Conservation (phyloP, 2,797 vertebrate species). For the Pseudopleuronectes americanus region DNA sequence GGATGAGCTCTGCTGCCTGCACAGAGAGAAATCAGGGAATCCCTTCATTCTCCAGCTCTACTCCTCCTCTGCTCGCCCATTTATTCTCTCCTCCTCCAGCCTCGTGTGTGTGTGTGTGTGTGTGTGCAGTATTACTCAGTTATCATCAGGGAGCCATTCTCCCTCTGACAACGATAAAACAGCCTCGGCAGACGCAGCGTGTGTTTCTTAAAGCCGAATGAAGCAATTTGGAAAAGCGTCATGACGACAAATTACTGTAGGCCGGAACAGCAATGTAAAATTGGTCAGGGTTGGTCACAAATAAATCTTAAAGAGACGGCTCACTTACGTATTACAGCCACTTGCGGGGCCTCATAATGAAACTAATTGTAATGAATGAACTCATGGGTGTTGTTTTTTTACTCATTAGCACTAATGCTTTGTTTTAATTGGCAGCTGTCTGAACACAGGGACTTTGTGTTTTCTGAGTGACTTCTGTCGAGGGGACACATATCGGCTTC, state of each 20-base stretch:
- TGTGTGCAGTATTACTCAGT: slow-evolving; percentile 33
- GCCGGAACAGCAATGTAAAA: background rate
- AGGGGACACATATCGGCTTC: slow-evolving; percentile 3
- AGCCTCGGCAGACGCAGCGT: slow-evolving; percentile 43
- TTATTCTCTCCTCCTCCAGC: slow-evolving; percentile 33
- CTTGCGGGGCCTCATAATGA: slow-evolving; percentile 10
- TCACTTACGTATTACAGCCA: background rate
- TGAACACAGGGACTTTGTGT: background rate
- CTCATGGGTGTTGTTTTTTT: slow-evolving; percentile 9
- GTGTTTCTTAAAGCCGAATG: slow-evolving; percentile 47
- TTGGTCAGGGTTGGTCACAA: background rate
- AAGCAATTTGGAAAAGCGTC: slow-evolving; percentile 47
- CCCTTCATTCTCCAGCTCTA: slow-evolving; percentile 58
- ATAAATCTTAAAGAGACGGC: background rate
- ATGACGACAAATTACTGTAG: slow-evolving; percentile 45
- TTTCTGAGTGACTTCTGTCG: background rate
- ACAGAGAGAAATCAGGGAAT: slow-evolving; percentile 66
- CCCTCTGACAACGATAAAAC: slow-evolving; percentile 57
- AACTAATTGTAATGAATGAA: slow-evolving; percentile 9
- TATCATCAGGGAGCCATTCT: slow-evolving; percentile 55
- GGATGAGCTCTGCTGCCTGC: slow-evolving; percentile 57
- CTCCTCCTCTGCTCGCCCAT: slow-evolving; percentile 50
- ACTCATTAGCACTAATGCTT: slow-evolving; percentile 12
- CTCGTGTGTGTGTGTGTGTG: background rate
- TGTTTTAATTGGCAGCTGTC: slow-evolving; percentile 24